Evolutionary conservation across 64 coral and sea anemone species (phyloP), one percentile per base, ranked within the genome.

Genomic region (Acropora tenuis): DNA sequence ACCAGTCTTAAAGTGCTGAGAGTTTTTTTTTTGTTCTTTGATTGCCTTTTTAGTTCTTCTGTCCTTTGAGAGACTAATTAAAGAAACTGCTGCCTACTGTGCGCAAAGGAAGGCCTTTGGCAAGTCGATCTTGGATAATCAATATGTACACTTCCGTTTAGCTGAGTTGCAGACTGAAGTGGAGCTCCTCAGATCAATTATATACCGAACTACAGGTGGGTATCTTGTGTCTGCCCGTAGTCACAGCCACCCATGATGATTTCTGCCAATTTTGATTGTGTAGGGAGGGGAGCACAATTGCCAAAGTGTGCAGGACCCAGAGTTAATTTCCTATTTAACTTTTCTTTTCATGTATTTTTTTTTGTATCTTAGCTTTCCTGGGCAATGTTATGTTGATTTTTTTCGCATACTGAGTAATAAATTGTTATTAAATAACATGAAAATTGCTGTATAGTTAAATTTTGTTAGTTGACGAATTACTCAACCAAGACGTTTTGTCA

Each of bases 61-160:
- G 44, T 46, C 91, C 47, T 85, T 96, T 86, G 97, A 99, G 79
- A 94, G 92, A 78, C 78, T 93, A 2, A 96, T 99, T 10, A 79
- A 50, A 76, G 94, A 99, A 19, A 99, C 97, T 80, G 97, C 97
- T 69, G 91, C 93, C 50, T 99, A 99, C 68, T 99, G 97, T 30
- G 48, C 75, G 1, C 82, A 94, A 80, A 81, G 97, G 20, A 80
- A 95, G 55, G 97, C 97, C 43, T 99, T 99, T 94, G 97, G 97
- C 7, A 99, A 99, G 79, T 85, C 97, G 9, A 90, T 99, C 44
- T 60, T 99, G 68, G 94, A 95, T 47, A 99, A 99, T 67, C 97
- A 99, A 46, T 99, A 94, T 89, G 84, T 99, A 19, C 97, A 99
- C 90, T 99, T 90, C 68, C 76, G 97, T 76, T 55, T 99, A 20